Conservation (phyloP, 2,113 vertebrate species). For the Epinephelus moara region DNA sequence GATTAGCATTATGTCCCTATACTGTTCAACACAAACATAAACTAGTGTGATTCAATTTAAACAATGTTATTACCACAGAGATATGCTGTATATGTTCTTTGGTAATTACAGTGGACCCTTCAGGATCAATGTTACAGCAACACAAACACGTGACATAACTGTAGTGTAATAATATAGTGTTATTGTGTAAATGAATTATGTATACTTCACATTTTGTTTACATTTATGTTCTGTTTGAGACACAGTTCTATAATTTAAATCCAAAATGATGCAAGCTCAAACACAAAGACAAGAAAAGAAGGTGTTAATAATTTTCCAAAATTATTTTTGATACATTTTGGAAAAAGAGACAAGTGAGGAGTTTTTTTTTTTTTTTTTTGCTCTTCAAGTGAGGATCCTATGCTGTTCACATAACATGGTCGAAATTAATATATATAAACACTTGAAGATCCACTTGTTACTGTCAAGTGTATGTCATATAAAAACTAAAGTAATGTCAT, state of each 20-base stretch:
- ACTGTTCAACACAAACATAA: not conserved
- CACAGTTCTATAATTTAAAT: slow-evolving; percentile 2
- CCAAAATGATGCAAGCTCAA: not conserved
- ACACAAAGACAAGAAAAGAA: not conserved
- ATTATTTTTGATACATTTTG: too few species aligned
- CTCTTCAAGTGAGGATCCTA: too few species aligned
- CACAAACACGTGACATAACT: not conserved
- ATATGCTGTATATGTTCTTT: not conserved
- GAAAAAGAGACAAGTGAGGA: too few species aligned
- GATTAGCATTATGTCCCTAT: not conserved
- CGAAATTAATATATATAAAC: too few species aligned
- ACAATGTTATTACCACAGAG: not conserved
- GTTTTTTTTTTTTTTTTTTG: too few species aligned
- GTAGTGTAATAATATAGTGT: not conserved
- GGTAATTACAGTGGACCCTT: not conserved
- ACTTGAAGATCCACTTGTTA: too few species aligned
- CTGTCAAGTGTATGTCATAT: too few species aligned
- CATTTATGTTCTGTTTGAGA: not conserved
- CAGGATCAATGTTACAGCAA: not conserved
- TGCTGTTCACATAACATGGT: too few species aligned
- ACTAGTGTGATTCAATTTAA: not conserved
- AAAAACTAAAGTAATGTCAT: too few species aligned
- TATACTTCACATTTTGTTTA: not conserved
- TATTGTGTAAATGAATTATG: not conserved
- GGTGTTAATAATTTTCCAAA: too few species aligned